Base-by-base conservation (phyloP, 2,888 invertebrate genomes). In the Dolomedes plantarius region DNA sequence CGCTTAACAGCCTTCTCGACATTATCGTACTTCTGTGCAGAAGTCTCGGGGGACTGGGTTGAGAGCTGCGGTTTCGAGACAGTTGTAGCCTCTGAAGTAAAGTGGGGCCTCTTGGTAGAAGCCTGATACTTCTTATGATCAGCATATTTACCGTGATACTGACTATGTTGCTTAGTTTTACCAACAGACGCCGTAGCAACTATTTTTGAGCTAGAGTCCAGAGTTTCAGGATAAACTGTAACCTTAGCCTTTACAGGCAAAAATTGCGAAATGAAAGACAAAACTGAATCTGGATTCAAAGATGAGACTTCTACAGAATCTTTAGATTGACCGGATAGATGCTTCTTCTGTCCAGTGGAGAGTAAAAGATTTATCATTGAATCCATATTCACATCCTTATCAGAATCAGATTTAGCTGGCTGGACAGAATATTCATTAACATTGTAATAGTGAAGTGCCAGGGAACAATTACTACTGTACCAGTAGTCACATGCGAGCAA, bases 391-490 rank as follows among this genome's bases (percentile, higher is more conserved):
- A 67, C 32, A 19, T 19, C 32, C 23, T 56, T 16, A 5, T n/a
- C n/a, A n/a, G n/a, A n/a, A n/a, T n/a, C 62, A 1, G n/a, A 9
- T 19, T 56, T 36, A n/a, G n/a, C n/a, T n/a, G n/a, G n/a, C n/a
- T n/a, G n/a, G 5, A 36, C 16, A 6, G 56, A 1, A 9, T n/a
- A n/a, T 29, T 29, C 77, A 50, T 88, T 88, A n/a, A 68, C 76
- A 19, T 28, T 28, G 92, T 96, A 96, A 86, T 94, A 93, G 41
- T 93, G 92, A 2, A 93, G 93, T n/a, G 96, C 95, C 86, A 94
- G 93, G 5, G 94, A 94, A 89, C 96, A 90, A 81, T 90, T 89
- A 1, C 89, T 89, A 29, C 88, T 89, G 79, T 89, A 89, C 90
- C 90, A 90, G 88, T 89, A 89, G 79, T 90, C 90, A 56, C 90